Percentiles rank a stretch among this genome's conserved stretches.
phyloP scores from a whole-genome alignment of 2,888 invertebrate species.

The Tetropium fuscum region DNA sequence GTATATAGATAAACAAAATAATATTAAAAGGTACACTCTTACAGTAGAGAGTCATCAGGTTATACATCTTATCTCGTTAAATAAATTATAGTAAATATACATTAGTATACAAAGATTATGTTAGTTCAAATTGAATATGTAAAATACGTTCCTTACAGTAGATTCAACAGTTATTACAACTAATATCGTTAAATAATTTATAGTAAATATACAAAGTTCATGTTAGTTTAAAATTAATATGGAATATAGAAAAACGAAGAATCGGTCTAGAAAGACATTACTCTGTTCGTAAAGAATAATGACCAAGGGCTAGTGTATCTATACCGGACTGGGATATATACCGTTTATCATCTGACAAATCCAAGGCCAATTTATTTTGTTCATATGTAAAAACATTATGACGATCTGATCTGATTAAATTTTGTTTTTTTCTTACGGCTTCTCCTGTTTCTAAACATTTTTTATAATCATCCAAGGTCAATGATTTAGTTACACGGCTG shows the following conservation, averaged over 20 bases:
- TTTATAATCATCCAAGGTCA: not conserved
- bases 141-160: too few relatives aligned
- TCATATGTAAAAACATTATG: not conserved
- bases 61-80: not conserved
- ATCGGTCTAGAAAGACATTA: not conserved
- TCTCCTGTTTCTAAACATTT: not conserved
- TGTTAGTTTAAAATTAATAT: not conserved
- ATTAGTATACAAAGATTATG: not conserved
- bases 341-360: not conserved
- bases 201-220: not conserved
- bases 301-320: not conserved
- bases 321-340: not conserved
- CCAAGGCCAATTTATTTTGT: not conserved
- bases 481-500: too few relatives aligned
- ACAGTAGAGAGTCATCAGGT: not conserved
- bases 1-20: not conserved
- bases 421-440: not conserved
- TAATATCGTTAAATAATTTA: not conserved
- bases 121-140: not conserved
- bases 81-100: not conserved
- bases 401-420: too few relatives aligned
- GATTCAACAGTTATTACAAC: not conserved
- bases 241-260: not conserved
- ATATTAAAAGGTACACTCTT: not conserved
- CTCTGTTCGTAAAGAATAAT: not conserved